Evolutionary conservation across 2,888 invertebrate genomes (phyloP), one percentile per base, ranked within the genome.

Genomic region (Lasioglossum lativentre): DNA sequence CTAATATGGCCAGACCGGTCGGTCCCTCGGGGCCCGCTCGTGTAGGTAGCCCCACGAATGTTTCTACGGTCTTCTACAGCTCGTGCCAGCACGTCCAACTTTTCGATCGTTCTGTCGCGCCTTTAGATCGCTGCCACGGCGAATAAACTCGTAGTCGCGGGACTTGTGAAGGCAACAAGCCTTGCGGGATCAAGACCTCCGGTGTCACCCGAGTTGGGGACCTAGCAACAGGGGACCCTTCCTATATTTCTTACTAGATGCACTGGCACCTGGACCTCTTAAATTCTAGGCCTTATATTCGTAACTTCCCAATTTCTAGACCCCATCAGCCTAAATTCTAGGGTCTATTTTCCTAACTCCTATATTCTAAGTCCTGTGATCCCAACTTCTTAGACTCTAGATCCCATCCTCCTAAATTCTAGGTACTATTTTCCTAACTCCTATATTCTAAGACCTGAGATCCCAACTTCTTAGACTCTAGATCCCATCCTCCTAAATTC

Each of bases 1-100:
- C 92, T 91, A 92, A 92, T 92, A 92, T 92, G 92, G 92, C 85
- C 89, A 92, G 91, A 91, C 91, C 88, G 91, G 90, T 91, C 87
- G 88, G 86, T 88, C 88, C 80, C 82, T 88, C 78, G 75, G 80
- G 84, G 86, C 81, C 84, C 71, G 72, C 40, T 78, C 73, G 83
- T 83, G 87, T 87, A 86, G 87, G 87, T 78, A 86, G 87, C 70
- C 70, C 63, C 80, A 30, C 75, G 45, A 74, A 74, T 42, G 79
- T 76, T 45, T 75, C 86, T 70, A 74, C 73, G 19, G 77, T 23
- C 77, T 47, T 59, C 56, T 77, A 78, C 74, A 84, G 59, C 59
- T 78, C 71, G 34, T 75, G 66, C 52, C 78, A 71, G 77, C 74
- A 78, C 59, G 59, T 40, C 16, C 56, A 38, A 34, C 74, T 63